Percentiles rank a stretch among this genome's conserved stretches.
Conservation (phyloP, 2,113 vertebrate species). For the Accipiter cooperii region DNA sequence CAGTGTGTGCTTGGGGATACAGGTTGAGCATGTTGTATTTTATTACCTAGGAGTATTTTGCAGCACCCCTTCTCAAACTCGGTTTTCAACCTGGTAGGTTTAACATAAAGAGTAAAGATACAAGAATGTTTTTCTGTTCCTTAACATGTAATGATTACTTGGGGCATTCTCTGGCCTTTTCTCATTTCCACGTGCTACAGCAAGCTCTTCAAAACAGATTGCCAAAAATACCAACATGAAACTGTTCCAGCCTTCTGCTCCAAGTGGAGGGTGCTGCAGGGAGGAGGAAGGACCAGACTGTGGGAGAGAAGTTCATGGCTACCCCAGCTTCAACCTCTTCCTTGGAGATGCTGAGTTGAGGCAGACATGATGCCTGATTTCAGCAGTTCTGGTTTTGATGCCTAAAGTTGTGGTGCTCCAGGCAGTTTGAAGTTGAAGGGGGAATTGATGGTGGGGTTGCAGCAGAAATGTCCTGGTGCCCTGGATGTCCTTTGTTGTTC, state of each 20-base stretch:
- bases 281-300: neutral
- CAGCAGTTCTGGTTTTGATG: neutral
- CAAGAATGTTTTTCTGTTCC: neutral
- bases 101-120: neutral
- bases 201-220: neutral
- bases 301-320: neutral
- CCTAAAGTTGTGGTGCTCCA: neutral
- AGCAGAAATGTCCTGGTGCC: neutral
- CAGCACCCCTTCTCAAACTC: neutral
- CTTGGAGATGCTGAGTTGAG: neutral
- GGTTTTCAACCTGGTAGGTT: neutral
- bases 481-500: neutral
- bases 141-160: neutral
- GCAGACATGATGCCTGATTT: neutral
- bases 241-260: neutral
- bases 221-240: neutral
- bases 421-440: neutral
- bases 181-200: neutral
- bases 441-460: neutral
- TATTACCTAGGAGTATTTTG: neutral
- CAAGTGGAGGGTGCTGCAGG: neutral
- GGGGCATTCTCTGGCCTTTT: neutral
- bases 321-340: neutral
- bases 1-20: fast-evolving
- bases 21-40: neutral